A percentile compares a stretch with the other conserved stretches of the same genome.
Conservation (phyloP, 2,797 vertebrate species). For the Sphenodon punctatus region DNA sequence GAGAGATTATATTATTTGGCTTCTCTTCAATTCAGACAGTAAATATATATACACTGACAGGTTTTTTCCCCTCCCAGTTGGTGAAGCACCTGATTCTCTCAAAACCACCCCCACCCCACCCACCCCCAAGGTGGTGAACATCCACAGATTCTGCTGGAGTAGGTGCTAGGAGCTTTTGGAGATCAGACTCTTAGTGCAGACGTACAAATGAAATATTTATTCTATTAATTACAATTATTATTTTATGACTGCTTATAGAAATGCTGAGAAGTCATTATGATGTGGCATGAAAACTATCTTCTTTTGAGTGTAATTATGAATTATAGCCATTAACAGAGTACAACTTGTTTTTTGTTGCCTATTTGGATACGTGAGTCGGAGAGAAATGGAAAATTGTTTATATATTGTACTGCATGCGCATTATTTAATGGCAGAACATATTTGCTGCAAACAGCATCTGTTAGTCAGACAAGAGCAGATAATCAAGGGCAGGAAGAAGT, state of each 20-base stretch:
- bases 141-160: background rate
- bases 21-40: too few relatives aligned
- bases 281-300: background rate
- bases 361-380: background rate
- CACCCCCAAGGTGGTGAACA: background rate
- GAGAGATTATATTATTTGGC: background rate
- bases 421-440: background rate
- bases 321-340: background rate
- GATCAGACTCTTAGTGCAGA: background rate
- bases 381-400: background rate
- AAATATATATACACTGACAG: too few relatives aligned
- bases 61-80: background rate
- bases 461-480: background rate
- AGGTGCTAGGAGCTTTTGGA: background rate
- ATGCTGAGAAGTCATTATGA: background rate
- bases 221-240: background rate
- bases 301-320: fast-evolving
- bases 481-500: background rate
- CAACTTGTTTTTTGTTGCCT: background rate
- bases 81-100: background rate
- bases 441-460: background rate
- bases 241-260: background rate
- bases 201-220: background rate
- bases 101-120: too few relatives aligned
- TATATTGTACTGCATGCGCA: background rate